Evolutionary conservation across 2,888 invertebrate species (phyloP).

Genomic region (Lymantria monacha): DNA sequence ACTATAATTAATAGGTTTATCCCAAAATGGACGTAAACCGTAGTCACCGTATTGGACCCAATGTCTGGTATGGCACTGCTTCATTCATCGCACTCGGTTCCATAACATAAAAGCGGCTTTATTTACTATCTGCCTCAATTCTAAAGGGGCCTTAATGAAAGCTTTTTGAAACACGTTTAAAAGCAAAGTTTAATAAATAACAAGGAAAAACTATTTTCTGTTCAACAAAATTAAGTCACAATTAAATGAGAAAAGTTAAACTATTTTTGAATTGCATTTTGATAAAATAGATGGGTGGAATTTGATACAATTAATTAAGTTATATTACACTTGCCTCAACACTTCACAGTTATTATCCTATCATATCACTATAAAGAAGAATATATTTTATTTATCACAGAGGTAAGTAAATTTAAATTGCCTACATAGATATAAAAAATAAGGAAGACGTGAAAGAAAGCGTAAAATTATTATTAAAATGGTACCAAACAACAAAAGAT

Average conservation of each 20-base stretch:
- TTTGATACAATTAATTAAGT: too few relatives aligned
- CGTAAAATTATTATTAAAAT: not conserved
- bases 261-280: too few relatives aligned
- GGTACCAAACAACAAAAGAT: not conserved
- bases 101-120: constrained; percentile 14
- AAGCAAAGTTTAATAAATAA: not conserved
- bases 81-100: constrained; percentile 17
- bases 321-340: too few relatives aligned
- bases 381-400: too few relatives aligned
- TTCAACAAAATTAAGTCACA: not conserved
- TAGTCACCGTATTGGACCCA: constrained; percentile 2
- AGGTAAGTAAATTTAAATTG: not conserved
- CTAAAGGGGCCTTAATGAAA: constrained; percentile 15
- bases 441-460: not conserved
- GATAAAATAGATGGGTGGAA: too few relatives aligned
- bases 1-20: too few relatives aligned
- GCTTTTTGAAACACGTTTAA: constrained; percentile 13
- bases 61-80: constrained; percentile 7
- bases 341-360: too few relatives aligned
- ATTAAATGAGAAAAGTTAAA: not conserved
- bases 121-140: constrained; percentile 17
- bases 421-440: not conserved
- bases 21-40: not conserved
- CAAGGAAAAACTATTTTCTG: not conserved
- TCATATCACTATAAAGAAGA: too few relatives aligned